Evolutionary conservation across 2,888 invertebrate species (phyloP).

Genomic region (Microdon myrmicae): DNA sequence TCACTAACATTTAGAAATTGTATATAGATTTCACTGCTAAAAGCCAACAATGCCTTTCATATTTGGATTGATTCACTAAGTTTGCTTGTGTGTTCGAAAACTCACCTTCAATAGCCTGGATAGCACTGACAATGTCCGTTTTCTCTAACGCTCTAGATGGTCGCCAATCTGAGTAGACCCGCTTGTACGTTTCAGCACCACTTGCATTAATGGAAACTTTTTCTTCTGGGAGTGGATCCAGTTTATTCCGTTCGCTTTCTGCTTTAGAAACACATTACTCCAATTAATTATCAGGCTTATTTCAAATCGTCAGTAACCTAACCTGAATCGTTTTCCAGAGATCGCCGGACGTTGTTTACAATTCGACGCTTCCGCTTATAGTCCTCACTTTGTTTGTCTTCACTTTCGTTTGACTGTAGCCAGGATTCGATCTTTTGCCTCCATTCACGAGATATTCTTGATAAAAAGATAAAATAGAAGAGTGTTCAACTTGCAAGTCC

Average conservation of each 20-base stretch:
- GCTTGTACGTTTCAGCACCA: conserved; percentile 69
- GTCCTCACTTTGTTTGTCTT: conserved; percentile 78
- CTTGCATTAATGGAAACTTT: conserved; percentile 62
- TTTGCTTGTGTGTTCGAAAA: not conserved
- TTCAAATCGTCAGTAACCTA: conserved; percentile 31
- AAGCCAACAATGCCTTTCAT: too few relatives aligned
- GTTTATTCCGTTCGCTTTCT: conserved; percentile 82
- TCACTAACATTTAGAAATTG: too few relatives aligned
- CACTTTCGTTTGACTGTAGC: conserved; percentile 87
- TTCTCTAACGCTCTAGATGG: conserved; percentile 82
- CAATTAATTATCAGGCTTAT: not conserved
- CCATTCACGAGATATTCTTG: conserved; percentile 77
- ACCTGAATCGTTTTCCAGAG: conserved; percentile 89
- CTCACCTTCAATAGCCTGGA: conserved; percentile 87
- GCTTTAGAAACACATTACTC: conserved; percentile 24
- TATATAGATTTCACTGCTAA: too few relatives aligned
- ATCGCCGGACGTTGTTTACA: conserved; percentile 76
- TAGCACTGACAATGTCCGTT: conserved; percentile 83
- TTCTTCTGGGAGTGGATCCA: conserved; percentile 81
- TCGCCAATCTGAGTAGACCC: conserved; percentile 82
- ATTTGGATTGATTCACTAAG: not conserved
- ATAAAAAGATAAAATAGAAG: not conserved
- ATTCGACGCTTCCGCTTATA: conserved; percentile 74
- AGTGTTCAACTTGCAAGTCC: too few relatives aligned
- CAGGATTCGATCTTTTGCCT: conserved; percentile 91